phyloP scores from a whole-genome alignment of 37 sponge, comb jelly and placozoan genomes.

The Lycopodina hypogea region DNA sequence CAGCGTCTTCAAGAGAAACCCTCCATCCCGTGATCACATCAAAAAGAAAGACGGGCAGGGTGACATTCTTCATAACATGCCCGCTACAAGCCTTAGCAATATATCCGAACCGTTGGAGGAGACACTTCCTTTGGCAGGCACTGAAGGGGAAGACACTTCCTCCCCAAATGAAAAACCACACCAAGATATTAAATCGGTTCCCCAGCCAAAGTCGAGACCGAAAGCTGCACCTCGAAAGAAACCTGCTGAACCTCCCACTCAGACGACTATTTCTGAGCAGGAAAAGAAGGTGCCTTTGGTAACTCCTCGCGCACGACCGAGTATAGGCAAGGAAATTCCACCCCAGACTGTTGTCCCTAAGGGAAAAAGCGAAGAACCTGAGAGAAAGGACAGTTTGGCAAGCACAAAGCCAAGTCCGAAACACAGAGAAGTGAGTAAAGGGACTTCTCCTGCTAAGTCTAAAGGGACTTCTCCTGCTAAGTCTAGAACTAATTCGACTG shows the following conservation, averaged over 20 bases:
- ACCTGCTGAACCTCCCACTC: background rate
- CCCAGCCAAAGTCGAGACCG: conserved; percentile 5
- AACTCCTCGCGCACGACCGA: background rate
- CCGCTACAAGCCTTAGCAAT: background rate
- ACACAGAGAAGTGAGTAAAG: too few species aligned
- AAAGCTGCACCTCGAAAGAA: conserved; percentile 8
- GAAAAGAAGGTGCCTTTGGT: background rate
- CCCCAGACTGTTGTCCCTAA: too few species aligned
- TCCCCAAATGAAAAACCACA: background rate
- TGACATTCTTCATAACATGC: conserved; percentile 19
- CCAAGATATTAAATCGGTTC: background rate
- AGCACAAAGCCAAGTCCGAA: too few species aligned
- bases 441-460: background rate
- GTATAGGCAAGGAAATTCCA: background rate
- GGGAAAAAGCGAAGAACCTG: background rate
- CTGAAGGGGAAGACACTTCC: background rate
- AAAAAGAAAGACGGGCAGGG: conserved; percentile 14
- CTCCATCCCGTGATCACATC: conserved; percentile 33
- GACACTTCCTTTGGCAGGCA: background rate
- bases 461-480: background rate
- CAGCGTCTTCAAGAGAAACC: conserved; percentile 15
- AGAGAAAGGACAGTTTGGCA: background rate
- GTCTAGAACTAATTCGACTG: background rate
- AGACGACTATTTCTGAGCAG: background rate
- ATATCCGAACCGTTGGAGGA: background rate